These are phyloP conservation scores for Mesembrinibis cayennensis DNA, from an alignment of 2,113 vertebrate genomes.

Conservation along the genomic window DNA sequence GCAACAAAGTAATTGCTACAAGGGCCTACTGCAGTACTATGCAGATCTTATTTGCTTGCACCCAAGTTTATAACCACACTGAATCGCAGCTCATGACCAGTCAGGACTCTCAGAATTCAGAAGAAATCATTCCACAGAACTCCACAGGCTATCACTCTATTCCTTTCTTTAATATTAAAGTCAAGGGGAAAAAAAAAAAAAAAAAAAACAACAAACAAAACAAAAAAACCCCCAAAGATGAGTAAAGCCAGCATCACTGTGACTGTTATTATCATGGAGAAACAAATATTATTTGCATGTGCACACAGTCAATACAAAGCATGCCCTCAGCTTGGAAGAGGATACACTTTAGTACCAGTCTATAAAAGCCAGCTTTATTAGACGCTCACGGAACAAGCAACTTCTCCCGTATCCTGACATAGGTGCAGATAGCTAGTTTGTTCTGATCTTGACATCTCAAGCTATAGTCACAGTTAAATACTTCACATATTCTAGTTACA, in stretches of 20 bases:
- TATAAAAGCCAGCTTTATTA: neutral
- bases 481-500: neutral
- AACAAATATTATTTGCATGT: neutral
- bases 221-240: neutral
- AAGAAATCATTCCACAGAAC: neutral
- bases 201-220: too few relatives aligned
- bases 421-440: neutral
- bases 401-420: neutral
- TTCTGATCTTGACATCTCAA: neutral
- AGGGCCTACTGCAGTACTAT: neutral
- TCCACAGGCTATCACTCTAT: neutral
- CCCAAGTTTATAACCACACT: neutral
- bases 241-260: neutral
- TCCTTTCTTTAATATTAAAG: neutral
- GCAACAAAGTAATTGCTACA: neutral
- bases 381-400: neutral
- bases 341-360: accelerated
- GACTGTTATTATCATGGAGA: neutral
- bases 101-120: neutral
- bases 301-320: neutral
- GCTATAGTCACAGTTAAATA: neutral
- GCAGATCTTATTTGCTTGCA: neutral
- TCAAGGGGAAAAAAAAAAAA: neutral
- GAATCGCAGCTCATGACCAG: neutral
- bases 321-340: neutral